Base-by-base conservation (phyloP, 2,113 vertebrate species). In the Rhinolophus ferrumequinum region DNA sequence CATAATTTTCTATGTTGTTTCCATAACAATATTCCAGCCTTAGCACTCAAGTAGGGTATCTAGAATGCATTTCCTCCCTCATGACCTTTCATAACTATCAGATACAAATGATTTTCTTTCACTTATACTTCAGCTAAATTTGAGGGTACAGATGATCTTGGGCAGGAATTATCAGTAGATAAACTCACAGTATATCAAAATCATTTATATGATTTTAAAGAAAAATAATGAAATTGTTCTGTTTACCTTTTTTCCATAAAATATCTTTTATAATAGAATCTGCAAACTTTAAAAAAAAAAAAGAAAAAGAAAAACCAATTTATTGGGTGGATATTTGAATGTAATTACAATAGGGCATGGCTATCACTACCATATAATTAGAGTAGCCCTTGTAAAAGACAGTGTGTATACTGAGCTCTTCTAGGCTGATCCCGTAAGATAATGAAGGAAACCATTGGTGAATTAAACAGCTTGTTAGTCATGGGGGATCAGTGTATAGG, bases 391-490 rank as follows among this genome's bases (percentile, higher is more conserved):
- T 96, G 64, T 88, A 90, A 93, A 94, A 97, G 95, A 89, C 8
- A 94, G 92, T 97, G 70, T 70, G 35, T 93, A 91, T n/a, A 56
- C 76, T 97, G 88, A 94, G 76, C 92, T 95, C 94, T 94, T 97
- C 96, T 87, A 92, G 82, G 90, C 73, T 96, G 92, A 94, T 96
- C 54, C 80, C 95, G 69, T 97, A 96, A 98, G 97, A 97, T 97
- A 98, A 98, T 96, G 95, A 98, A 97, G 93, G 85, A 96, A 97
- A 86, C 64, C 86, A 96, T 41, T 97, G 97, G 81, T 97, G 96
- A 98, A 98, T 98, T 98, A 98, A 98, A 96, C 64, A 98, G 94
- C 96, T 98, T 98, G 96, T 98, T 98, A 98, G 97, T 97, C 97
- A 94, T 92, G 86, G 87, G 96, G 64, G 58, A 97, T 98, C 28